Conservation (phyloP, 2,888 invertebrate species). For the Seira ritae region DNA sequence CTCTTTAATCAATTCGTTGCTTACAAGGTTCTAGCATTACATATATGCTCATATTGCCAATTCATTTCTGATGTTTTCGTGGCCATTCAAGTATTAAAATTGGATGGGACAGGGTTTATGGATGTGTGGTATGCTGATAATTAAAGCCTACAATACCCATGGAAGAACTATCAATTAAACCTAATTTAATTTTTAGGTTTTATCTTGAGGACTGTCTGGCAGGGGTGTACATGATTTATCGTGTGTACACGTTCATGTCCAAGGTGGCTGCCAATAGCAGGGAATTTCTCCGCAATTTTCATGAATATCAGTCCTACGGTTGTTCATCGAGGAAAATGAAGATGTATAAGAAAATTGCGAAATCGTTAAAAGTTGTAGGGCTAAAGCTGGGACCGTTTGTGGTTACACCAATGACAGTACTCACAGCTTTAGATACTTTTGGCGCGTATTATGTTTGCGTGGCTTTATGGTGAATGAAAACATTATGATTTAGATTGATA, state of each 20-base stretch:
- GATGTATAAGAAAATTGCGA: not conserved
- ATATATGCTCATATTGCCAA: slow-evolving; percentile 46
- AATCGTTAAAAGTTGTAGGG: no score
- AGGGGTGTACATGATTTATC: slow-evolving; percentile 32
- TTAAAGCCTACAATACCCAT: no score
- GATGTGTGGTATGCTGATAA: slow-evolving; percentile 35
- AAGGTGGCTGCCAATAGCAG: not conserved
- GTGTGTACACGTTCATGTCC: slow-evolving; percentile 15
- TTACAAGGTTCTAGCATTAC: slow-evolving; percentile 41
- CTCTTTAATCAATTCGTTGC: slow-evolving; percentile 45
- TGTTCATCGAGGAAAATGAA: not conserved
- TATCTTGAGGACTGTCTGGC: slow-evolving; percentile 38
- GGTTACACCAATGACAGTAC: no score
- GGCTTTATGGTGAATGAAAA: no score
- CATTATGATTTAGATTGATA: no score
- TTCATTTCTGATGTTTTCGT: slow-evolving; percentile 32
- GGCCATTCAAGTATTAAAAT: slow-evolving; percentile 6
- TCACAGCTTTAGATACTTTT: no score
- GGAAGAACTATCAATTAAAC: no score
- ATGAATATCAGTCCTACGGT: not conserved
- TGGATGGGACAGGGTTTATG: slow-evolving; percentile 19
- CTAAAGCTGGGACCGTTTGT: no score
- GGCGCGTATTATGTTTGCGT: no score
- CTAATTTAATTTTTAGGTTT: slow-evolving; percentile 20
- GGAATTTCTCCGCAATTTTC: slow-evolving; percentile 4